Base-by-base conservation (phyloP, 2,797 vertebrate genomes). In the Pangasius krempfi region DNA sequence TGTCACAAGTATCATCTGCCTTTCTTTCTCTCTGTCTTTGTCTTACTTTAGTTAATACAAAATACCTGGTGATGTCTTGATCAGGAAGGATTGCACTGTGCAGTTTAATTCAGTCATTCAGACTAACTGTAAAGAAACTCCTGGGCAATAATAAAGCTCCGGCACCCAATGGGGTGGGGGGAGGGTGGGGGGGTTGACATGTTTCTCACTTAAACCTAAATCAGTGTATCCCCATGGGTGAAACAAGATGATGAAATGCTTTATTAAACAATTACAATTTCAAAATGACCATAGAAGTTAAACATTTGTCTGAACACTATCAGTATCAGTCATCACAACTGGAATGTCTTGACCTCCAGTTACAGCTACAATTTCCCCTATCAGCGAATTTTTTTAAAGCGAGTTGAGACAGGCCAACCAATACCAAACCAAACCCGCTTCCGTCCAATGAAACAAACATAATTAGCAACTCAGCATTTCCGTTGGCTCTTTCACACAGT, bases 401-500 rank as follows among this genome's bases (percentile, higher is more conserved):
- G 0, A 40, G 58, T 64, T 84, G 40, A 84, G 56, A 33, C 56
- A 62, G 76, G 50, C 68, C 58, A 83, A 30, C 56, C 44, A 44
- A 82, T 54, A 72, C 78, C 78, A 86, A 86, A 86, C 84, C 64
- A 64, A 56, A 70, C 44, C 54, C 66, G 47, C 85, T 76, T 87
- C 80, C 58, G 54, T 75, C 56, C 68, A 83, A 80, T 30, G 81
- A 87, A 87, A 20, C 68, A 89, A 86, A 83, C 78, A 64, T 86
- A 82, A 62, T 86, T 80, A 83, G 84, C 44, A 86, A 86, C 70
- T 89, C 84, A 89, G 81, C 84, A 89, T 83, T 85, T 87, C 84
- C 64, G 73, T 30, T 72, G 85, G 84, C 68, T 78, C 81, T 47
- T 40, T 70, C 20, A 90, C 52, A 33, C 37, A 60, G 79, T 52